These are phyloP conservation scores for Chymomyza costata DNA, from an alignment of 1,140 invertebrate species.

Conservation along the genomic window DNA sequence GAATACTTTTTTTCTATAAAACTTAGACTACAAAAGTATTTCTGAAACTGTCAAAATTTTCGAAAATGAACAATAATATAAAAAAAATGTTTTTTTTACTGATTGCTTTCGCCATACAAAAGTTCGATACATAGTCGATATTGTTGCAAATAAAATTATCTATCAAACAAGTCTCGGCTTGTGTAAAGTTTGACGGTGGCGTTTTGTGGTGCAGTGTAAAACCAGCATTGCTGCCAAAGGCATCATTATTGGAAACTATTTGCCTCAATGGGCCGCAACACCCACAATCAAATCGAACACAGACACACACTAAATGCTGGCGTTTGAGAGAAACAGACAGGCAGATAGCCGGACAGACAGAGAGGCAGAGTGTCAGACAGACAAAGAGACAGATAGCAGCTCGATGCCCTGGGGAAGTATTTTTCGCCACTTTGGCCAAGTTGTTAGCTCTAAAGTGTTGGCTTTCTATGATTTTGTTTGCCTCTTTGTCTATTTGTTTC, in stretches of 20 bases:
- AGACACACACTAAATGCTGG: slow-evolving; percentile 7
- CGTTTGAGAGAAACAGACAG: slow-evolving; percentile 4
- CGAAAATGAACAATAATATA: too few relatives aligned
- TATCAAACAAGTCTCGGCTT: too few relatives aligned
- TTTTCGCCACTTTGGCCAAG: slow-evolving; percentile 59
- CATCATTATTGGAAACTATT: slow-evolving; percentile 70
- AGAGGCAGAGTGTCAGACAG: not conserved
- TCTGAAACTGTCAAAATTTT: too few relatives aligned
- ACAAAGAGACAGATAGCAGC: slow-evolving; percentile 17
- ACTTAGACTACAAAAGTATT: too few relatives aligned
- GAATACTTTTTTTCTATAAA: too few relatives aligned
- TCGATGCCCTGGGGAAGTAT: slow-evolving; percentile 59
- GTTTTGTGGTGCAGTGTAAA: too few relatives aligned
- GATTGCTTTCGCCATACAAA: too few relatives aligned
- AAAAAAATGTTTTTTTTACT: too few relatives aligned
- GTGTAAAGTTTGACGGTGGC: too few relatives aligned
- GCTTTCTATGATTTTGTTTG: slow-evolving; percentile 70
- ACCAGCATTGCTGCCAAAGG: too few relatives aligned
- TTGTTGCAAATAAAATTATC: too few relatives aligned
- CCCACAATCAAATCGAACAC: slow-evolving; percentile 45
- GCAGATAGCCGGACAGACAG: not conserved
- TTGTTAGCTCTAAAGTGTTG: slow-evolving; percentile 51
- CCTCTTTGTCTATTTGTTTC: slow-evolving; percentile 26
- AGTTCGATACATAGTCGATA: too few relatives aligned
- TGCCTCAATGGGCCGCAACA: slow-evolving; percentile 63